A percentile compares a stretch with the other conserved stretches of the same genome.
These are phyloP conservation scores for Torymus tubicola DNA, from an alignment of 2,888 invertebrate species.

Conservation along the genomic window DNA sequence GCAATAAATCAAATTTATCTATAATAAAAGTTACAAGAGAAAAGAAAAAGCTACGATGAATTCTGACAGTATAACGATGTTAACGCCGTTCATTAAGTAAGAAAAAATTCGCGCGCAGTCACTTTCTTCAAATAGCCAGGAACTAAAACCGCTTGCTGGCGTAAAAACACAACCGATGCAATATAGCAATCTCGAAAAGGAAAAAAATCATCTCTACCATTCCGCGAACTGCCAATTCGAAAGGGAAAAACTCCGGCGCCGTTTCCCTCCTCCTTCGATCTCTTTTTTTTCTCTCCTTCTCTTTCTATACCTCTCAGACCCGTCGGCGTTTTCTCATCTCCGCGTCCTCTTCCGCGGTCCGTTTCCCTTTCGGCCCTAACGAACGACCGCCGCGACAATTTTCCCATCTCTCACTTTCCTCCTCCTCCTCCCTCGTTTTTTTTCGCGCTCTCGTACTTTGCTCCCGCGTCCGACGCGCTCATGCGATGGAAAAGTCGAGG, in stretches of 20 bases:
- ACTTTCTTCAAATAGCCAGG: too few relatives aligned
- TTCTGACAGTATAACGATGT: too few relatives aligned
- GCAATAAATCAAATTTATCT: too few relatives aligned
- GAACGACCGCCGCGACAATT: conserved; percentile 13
- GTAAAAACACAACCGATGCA: too few relatives aligned
- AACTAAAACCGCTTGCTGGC: too few relatives aligned
- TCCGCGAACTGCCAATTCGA: not conserved
- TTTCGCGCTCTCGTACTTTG: not conserved
- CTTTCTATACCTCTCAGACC: not conserved
- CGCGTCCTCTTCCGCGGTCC: not conserved
- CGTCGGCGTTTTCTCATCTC: conserved; percentile 23
- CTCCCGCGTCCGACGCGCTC: not conserved
- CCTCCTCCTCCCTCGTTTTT: not conserved
- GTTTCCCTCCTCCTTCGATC: not conserved
- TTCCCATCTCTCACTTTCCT: not conserved
- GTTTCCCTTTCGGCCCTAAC: not conserved
- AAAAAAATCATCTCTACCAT: too few relatives aligned
- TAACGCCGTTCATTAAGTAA: too few relatives aligned
- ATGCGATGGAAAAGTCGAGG: too few relatives aligned
- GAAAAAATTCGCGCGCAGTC: too few relatives aligned
- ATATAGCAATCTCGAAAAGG: too few relatives aligned
- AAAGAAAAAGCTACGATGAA: too few relatives aligned
- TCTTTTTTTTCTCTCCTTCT: not conserved
- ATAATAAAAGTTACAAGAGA: too few relatives aligned
- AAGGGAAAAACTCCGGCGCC: not conserved